A percentile compares a stretch with the other conserved stretches of the same genome.
Conservation (phyloP, 2,888 invertebrate species). For the Anodontia alba region DNA sequence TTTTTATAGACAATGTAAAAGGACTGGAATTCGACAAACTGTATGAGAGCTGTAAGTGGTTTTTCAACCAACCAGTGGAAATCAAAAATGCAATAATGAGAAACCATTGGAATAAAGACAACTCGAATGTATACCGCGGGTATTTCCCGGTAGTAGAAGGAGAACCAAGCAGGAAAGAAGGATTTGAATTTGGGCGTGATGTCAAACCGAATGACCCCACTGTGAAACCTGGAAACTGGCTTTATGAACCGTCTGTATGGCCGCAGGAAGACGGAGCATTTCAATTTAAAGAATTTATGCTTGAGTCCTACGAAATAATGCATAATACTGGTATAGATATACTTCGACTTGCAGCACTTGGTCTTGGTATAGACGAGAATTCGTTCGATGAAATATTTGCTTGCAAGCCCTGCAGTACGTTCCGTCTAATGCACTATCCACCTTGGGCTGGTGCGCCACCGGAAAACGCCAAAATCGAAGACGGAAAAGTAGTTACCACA, state of each 20-base stretch:
- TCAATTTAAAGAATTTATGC: conserved; percentile 62
- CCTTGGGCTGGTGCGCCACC: conserved; percentile 64
- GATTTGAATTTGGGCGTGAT: conserved; percentile 69
- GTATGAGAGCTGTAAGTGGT: conserved; percentile 63
- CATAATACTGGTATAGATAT: conserved; percentile 64
- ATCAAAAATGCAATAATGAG: conserved; percentile 57
- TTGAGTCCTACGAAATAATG: conserved; percentile 50
- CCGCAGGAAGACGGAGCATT: conserved; percentile 63
- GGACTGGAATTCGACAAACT: conserved; percentile 65
- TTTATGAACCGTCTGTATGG: conserved; percentile 72
- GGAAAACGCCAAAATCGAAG: conserved; percentile 59
- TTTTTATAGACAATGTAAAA: conserved; percentile 67
- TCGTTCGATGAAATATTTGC: conserved; percentile 68
- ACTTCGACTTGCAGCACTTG: conserved; percentile 66
- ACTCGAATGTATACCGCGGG: conserved; percentile 68
- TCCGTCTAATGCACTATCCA: conserved; percentile 73
- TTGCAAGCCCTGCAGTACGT: conserved; percentile 68
- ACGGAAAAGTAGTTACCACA: conserved; percentile 66
- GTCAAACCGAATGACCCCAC: conserved; percentile 59
- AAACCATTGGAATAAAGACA: conserved; percentile 64
- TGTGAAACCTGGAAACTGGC: conserved; percentile 61
- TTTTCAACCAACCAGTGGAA: conserved; percentile 62
- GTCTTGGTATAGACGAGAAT: conserved; percentile 68
- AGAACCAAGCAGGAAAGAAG: conserved; percentile 71
- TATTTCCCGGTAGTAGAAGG: conserved; percentile 70